A percentile compares a stretch with the other conserved stretches of the same genome.
These are phyloP conservation scores for Pteropus rufus DNA, from an alignment of 2,797 vertebrate genomes.

Conservation along the genomic window DNA sequence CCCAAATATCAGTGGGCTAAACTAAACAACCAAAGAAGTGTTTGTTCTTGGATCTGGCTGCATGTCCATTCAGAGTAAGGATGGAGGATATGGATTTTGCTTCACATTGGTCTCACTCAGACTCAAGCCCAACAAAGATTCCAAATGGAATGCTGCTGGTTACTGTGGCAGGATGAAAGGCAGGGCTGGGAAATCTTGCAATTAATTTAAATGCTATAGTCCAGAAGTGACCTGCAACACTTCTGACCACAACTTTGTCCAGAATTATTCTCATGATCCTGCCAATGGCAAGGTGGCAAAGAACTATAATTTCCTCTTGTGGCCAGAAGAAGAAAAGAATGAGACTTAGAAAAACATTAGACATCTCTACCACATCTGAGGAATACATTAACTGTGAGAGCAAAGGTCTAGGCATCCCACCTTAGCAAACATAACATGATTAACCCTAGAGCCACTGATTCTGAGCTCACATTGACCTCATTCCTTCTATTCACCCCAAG, in stretches of 20 bases:
- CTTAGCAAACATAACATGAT: not conserved
- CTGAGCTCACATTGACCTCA: constrained; percentile 8
- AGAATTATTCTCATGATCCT: not conserved
- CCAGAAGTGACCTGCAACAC: not conserved
- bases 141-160: not conserved
- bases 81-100: not conserved
- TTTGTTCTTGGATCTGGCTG: not conserved
- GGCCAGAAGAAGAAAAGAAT: not conserved
- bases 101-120: not conserved
- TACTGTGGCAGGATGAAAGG: not conserved
- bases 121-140: not conserved
- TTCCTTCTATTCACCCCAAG: constrained; percentile 1
- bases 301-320: not conserved
- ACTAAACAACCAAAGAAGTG: not conserved
- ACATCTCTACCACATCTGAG: not conserved
- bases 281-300: not conserved
- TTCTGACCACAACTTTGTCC: not conserved
- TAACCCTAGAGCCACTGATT: constrained; percentile 27
- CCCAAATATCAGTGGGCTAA: not conserved
- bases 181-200: not conserved
- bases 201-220: not conserved
- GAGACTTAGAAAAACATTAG: not conserved
- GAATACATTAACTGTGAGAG: not conserved
- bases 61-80: not conserved
- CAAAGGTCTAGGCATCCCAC: not conserved